These are phyloP conservation scores for Mechanitis messenoides DNA, from an alignment of 2,888 invertebrate genomes.

Conservation along the genomic window DNA sequence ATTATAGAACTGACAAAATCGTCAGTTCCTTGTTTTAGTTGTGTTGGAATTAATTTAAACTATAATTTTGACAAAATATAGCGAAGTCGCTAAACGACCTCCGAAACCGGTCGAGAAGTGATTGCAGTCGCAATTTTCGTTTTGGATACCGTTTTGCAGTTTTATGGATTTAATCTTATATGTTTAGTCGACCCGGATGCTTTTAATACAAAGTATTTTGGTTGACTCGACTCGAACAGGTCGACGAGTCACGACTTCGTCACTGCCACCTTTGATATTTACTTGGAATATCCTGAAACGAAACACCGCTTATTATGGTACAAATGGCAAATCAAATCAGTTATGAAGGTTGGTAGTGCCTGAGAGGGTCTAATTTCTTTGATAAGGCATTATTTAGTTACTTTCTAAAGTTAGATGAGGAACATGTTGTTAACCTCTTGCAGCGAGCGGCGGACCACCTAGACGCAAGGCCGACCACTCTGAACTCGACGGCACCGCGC, in stretches of 20 bases:
- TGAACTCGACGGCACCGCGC: constrained; percentile 40
- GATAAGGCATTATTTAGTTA: constrained; percentile 55
- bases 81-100: constrained; percentile 27
- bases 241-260: constrained; percentile 40
- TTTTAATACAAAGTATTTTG: constrained; percentile 33
- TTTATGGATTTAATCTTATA: constrained; percentile 42
- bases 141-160: constrained; percentile 40
- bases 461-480: constrained; percentile 62
- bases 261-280: constrained; percentile 26
- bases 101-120: constrained; percentile 36
- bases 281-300: constrained; percentile 12
- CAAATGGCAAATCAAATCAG: background rate
- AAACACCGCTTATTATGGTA: too few relatives aligned
- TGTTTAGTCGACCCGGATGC: constrained; percentile 56
- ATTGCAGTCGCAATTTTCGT: constrained; percentile 34
- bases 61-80: constrained; percentile 5
- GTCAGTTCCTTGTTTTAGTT: background rate
- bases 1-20: background rate
- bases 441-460: constrained; percentile 61
- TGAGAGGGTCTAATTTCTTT: constrained; percentile 34
- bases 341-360: background rate
- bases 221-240: constrained; percentile 40
- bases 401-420: constrained; percentile 73
- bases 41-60: background rate
- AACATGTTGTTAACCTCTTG: constrained; percentile 69